A percentile compares a stretch with the other conserved stretches of the same genome.
Evolutionary conservation across 2,113 vertebrate genomes (phyloP).

Genomic region (Pavo muticus): DNA sequence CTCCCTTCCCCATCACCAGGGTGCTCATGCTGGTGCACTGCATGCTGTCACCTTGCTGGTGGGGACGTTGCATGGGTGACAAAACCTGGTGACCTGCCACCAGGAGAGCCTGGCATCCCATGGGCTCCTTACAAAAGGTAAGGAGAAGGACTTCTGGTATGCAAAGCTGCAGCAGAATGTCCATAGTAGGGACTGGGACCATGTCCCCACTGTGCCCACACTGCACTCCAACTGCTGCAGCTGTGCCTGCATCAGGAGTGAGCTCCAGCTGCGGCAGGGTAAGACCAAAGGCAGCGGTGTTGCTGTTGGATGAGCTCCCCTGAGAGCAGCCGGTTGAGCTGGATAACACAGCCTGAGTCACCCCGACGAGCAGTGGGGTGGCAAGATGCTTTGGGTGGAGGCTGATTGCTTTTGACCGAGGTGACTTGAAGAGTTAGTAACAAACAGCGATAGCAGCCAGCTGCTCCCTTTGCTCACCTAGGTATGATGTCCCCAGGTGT

Average conservation of each 20-base stretch:
- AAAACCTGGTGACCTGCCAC: background rate
- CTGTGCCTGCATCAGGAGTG: background rate
- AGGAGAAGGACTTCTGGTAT: background rate
- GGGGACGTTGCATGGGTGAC: too few species aligned
- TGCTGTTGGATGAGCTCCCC: background rate
- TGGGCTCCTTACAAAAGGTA: background rate
- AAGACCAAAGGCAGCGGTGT: background rate
- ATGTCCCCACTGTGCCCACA: background rate
- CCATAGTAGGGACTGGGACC: background rate
- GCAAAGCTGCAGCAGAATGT: background rate
- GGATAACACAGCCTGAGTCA: background rate
- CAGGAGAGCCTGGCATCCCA: background rate
- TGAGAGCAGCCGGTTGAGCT: background rate
- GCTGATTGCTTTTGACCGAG: background rate
- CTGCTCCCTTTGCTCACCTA: accelerated
- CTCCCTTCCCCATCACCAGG: background rate
- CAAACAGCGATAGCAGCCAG: accelerated
- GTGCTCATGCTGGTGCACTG: too few species aligned
- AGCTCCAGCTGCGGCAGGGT: background rate
- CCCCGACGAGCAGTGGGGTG: background rate
- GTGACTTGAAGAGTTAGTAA: background rate
- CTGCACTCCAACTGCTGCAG: background rate
- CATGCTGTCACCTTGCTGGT: background rate
- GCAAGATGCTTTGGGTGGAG: background rate
- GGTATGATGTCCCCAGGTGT: background rate